Evolutionary conservation across 2,888 invertebrate species (phyloP).

Genomic region (Zaprionus bogoriensis): DNA sequence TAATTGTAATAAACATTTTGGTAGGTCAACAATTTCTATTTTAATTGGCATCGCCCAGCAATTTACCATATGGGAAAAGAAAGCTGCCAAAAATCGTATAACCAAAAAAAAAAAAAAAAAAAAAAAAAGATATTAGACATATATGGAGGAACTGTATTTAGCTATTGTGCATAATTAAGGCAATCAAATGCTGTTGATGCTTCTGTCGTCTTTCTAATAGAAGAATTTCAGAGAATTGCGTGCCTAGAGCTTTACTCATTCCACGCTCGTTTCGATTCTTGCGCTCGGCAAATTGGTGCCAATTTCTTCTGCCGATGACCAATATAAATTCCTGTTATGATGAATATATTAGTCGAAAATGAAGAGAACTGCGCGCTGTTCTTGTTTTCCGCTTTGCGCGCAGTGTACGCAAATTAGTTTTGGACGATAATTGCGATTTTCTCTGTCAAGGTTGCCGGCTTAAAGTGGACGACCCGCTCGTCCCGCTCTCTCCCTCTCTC

Average conservation of each 20-base stretch:
- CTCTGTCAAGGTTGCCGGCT: slow-evolving; percentile 67
- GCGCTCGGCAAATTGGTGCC: slow-evolving; percentile 24
- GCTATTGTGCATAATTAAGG: slow-evolving; percentile 59
- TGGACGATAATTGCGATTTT: slow-evolving; percentile 59
- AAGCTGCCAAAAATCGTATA: slow-evolving; percentile 43
- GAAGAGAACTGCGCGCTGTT: slow-evolving; percentile 19
- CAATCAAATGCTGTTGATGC: slow-evolving; percentile 60
- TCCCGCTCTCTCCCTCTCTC: background rate
- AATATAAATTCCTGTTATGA: slow-evolving; percentile 24
- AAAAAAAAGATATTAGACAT: slow-evolving; percentile 21
- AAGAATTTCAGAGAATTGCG: slow-evolving; percentile 44
- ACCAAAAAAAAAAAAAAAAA: too few species aligned
- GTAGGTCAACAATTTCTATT: slow-evolving; percentile 70
- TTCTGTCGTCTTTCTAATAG: slow-evolving; percentile 24
- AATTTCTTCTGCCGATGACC: slow-evolving; percentile 8
- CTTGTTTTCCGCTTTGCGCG: slow-evolving; percentile 2
- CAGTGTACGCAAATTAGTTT: slow-evolving; percentile 51
- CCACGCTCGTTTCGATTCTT: slow-evolving; percentile 14
- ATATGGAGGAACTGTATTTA: slow-evolving; percentile 44
- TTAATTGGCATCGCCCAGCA: slow-evolving; percentile 70
- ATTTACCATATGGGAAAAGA: slow-evolving; percentile 68
- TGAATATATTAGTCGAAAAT: slow-evolving; percentile 19
- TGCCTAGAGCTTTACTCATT: slow-evolving; percentile 1
- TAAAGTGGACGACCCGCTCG: too few species aligned
- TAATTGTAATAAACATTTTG: slow-evolving; percentile 42